Base-by-base conservation (phyloP, 2,888 invertebrate species). In the Nemotelus pantherinus region DNA sequence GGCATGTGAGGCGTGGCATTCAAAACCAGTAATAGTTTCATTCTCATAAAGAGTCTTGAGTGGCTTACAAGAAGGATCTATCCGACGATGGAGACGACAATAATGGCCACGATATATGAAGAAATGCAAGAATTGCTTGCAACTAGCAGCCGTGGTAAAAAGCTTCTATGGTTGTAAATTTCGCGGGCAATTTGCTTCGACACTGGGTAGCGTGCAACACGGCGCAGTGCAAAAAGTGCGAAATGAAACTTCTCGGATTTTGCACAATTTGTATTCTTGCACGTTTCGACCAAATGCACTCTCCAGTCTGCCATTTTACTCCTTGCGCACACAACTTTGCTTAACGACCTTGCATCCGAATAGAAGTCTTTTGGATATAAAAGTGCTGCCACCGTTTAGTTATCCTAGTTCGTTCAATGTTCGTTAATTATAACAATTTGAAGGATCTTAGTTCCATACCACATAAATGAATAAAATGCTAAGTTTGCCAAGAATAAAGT, bases 101-200 rank as follows among this genome's bases (percentile, higher is more conserved):
- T 48, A 25, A 58, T 67, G 44, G 53, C 50, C n/a, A 41, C 43
- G 25, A 71, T 58, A 2, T 58, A 58, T n/a, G 58, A 5, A 53
- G 43, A 70, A 53, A 70, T 70, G 41, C 48, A 71, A 65, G 71
- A 45, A 64, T 76, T 65, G 67, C 55, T 72, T 77, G 67, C 76
- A 76, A 45, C 70, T 68, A 57, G 60, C 55, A 45, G 53, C 45
- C 60, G 9, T 60, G 64, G 67, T 74, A 79, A 79, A 77, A 79
- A 79, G 77, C 74, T 79, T 79, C 65, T 77, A 63, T 79, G 76
- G 79, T 77, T 79, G 72, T 79, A 79, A 79, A 79, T 79, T 79
- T 77, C 77, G 77, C 79, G 76, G 79, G 64, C 79, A 79, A 79
- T 79, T 79, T 79, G 79, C 76, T 76, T 10, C 63, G 48, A 63